Conservation (phyloP, 2,113 vertebrate genomes). For the Erythrocercus mccallii region DNA sequence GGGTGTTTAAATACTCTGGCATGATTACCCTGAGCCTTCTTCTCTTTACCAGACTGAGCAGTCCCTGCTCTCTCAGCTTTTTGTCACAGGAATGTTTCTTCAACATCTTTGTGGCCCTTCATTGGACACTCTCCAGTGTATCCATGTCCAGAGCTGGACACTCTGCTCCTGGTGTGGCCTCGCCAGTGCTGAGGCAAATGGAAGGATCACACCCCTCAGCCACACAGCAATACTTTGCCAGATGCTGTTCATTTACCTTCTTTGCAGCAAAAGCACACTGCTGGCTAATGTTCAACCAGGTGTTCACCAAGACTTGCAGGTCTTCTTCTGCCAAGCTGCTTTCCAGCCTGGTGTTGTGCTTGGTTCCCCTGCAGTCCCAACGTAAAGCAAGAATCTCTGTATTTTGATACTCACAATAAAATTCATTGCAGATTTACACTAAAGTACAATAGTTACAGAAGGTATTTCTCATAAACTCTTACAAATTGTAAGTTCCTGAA, state of each 20-base stretch:
- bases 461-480: not conserved
- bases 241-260: not conserved
- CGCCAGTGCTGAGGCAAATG: too few species aligned
- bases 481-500: not conserved
- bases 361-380: fast-evolving
- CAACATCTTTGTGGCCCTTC: not conserved
- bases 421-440: not conserved
- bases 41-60: not conserved
- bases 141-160: not conserved
- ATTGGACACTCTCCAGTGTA: not conserved
- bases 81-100: not conserved
- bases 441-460: not conserved
- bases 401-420: not conserved
- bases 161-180: not conserved
- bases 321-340: not conserved
- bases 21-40: not conserved
- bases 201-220: not conserved
- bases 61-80: not conserved
- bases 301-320: not conserved
- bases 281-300: not conserved
- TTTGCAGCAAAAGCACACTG: not conserved
- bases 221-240: not conserved
- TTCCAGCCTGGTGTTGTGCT: not conserved
- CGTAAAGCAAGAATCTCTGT: not conserved
- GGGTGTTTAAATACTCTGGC: not conserved